A percentile compares a stretch with the other conserved stretches of the same genome.
phyloP scores from a whole-genome alignment of 2,113 vertebrate species.

The Zosterops lateralis region DNA sequence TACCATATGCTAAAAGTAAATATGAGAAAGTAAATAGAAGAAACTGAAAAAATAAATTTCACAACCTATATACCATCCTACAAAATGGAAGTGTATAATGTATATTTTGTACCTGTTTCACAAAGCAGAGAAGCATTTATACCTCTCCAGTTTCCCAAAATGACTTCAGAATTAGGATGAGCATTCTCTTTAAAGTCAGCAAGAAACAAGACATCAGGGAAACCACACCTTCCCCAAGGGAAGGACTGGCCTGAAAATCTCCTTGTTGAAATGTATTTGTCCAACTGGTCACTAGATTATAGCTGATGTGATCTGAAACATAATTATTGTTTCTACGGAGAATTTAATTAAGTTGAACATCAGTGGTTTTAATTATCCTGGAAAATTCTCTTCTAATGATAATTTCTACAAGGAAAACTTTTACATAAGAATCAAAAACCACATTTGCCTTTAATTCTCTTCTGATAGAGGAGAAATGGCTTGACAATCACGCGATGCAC shows the following conservation, averaged over 20 bases:
- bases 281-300: neutral
- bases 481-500: neutral
- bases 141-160: neutral
- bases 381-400: neutral
- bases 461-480: neutral
- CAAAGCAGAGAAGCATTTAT: neutral
- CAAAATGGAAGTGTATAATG: neutral
- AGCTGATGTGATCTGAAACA: neutral
- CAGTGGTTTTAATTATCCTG: neutral
- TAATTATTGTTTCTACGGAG: neutral
- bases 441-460: neutral
- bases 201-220: neutral
- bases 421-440: neutral
- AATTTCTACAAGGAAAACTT: neutral
- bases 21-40: neutral
- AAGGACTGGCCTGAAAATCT: neutral
- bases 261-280: neutral
- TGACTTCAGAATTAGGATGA: neutral
- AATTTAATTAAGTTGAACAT: neutral
- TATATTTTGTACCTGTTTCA: neutral
- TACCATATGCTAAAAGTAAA: neutral
- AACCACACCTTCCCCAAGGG: neutral
- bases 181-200: neutral
- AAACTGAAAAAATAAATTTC: neutral
- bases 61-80: neutral